Conservation (phyloP, 1,140 invertebrate species). For the Zophobas morio region DNA sequence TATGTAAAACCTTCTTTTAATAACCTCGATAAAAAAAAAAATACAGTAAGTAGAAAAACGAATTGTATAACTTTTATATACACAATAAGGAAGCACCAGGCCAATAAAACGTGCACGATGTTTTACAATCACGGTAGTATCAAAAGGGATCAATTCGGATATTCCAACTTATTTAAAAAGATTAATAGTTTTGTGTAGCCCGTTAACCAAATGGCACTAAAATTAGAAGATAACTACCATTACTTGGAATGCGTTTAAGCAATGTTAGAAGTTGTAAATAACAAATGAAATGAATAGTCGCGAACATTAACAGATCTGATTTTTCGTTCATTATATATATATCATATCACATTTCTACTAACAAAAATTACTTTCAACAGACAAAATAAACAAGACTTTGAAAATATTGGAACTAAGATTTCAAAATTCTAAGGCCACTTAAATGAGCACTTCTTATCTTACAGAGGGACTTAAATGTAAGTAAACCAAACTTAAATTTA, state of each 20-base stretch:
- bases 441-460: slow-evolving; percentile 45
- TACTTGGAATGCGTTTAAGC: slow-evolving; percentile 59
- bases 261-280: slow-evolving; percentile 13
- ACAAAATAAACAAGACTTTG: slow-evolving; percentile 35
- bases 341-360: slow-evolving; percentile 27
- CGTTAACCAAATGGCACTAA: slow-evolving; percentile 63
- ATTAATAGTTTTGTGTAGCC: slow-evolving; percentile 50
- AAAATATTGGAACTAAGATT: slow-evolving; percentile 29
- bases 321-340: slow-evolving; percentile 15
- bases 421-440: slow-evolving; percentile 53
- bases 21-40: slow-evolving; percentile 31
- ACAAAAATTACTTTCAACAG: slow-evolving; percentile 36
- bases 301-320: slow-evolving; percentile 39
- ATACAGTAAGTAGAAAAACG: slow-evolving; percentile 33
- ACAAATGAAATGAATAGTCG: slow-evolving; percentile 13
- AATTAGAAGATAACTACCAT: slow-evolving; percentile 59
- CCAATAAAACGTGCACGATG: slow-evolving; percentile 44
- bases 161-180: slow-evolving; percentile 22
- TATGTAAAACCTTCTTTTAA: slow-evolving; percentile 37
- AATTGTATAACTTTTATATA: slow-evolving; percentile 45
- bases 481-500: slow-evolving; percentile 52
- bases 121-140: slow-evolving; percentile 21
- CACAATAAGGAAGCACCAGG: slow-evolving; percentile 55
- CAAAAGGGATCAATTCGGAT: slow-evolving; percentile 37
- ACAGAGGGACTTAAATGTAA: slow-evolving; percentile 45